Evolutionary conservation across 2,888 invertebrate species (phyloP), one percentile per base, ranked within the genome.

Genomic region (Galerucella calmariensis): DNA sequence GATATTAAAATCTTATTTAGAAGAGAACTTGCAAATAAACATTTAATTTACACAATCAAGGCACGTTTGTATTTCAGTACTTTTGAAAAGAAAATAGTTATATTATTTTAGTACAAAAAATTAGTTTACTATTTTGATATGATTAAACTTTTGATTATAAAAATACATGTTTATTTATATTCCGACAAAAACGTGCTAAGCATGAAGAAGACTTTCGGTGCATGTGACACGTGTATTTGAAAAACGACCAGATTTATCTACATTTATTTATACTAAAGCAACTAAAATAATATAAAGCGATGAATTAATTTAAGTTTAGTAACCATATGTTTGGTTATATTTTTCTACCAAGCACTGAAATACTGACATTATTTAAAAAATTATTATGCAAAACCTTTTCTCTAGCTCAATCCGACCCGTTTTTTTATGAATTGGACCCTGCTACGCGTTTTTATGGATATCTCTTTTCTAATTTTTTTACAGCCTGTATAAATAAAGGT

Each of bases 51-150:
- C 84, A 84, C 85, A 83, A 84, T 81, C 84, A 86, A 86, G 86
- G 86, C 86, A 86, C 86, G 84, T 84, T 86, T 73, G 86, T 86
- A 86, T 86, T 86, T 85, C 86, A 86, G 86, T 86, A 86, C 84
- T 84, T 81, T 76, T 76, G 78, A 73, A 67, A 65, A 61, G 12
- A n/a, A 69, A 69, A 41, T 51, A n/a, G n/a, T 56, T 20, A 20
- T 20, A 20, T 16, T 56, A 56, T 16, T 56, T 56, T 20, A 56
- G 16, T 56, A 56, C 10, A 20, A 10, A 56, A 16, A 56, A 20
- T 2, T 56, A 56, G 20, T 48, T 65, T 44, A 53, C 12, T 56
- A 35, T 62, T 59, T 51, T 68, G 63, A 63, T 72, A 68, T 72
- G 72, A 65, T 35, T 58, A 10, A 35, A 67, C 14, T 61, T 75